Evolutionary conservation across 2,113 vertebrate species (phyloP).

Genomic region (Etia nguti): DNA sequence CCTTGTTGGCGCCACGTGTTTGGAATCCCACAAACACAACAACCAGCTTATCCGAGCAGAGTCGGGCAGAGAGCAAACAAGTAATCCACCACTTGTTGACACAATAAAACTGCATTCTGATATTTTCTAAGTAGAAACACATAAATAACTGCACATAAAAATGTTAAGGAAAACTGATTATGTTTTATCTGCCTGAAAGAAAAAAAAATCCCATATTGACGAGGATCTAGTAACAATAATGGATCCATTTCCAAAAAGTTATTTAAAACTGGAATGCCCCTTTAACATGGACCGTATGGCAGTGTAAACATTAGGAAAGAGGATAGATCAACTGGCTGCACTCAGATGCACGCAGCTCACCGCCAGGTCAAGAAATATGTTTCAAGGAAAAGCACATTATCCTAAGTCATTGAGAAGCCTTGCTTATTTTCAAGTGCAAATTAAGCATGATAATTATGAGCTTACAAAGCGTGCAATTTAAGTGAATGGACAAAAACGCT

Average conservation of each 20-base stretch:
- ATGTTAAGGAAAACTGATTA: neutral
- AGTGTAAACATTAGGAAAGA: neutral
- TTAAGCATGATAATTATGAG: constrained; percentile 42
- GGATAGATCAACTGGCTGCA: neutral
- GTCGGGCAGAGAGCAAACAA: neutral
- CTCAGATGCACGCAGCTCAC: neutral
- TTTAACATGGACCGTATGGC: neutral
- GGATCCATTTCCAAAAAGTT: neutral
- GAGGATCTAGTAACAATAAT: neutral
- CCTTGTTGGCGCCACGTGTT: rapidly evolving
- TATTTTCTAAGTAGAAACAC: neutral
- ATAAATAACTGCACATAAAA: neutral
- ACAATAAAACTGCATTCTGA: neutral
- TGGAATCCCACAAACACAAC: neutral
- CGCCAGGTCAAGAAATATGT: neutral
- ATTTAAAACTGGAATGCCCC: neutral
- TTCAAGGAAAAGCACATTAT: constrained; percentile 3
- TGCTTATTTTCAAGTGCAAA: constrained; percentile 47
- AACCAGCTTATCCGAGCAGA: neutral
- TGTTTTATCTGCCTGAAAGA: too few species aligned
- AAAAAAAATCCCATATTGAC: neutral
- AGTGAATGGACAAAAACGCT: neutral
- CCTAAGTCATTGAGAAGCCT: neutral
- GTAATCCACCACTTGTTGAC: neutral
- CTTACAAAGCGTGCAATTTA: neutral